Evolutionary conservation across 2,888 invertebrate species (phyloP).

Genomic region (Cheilosia vernalis): DNA sequence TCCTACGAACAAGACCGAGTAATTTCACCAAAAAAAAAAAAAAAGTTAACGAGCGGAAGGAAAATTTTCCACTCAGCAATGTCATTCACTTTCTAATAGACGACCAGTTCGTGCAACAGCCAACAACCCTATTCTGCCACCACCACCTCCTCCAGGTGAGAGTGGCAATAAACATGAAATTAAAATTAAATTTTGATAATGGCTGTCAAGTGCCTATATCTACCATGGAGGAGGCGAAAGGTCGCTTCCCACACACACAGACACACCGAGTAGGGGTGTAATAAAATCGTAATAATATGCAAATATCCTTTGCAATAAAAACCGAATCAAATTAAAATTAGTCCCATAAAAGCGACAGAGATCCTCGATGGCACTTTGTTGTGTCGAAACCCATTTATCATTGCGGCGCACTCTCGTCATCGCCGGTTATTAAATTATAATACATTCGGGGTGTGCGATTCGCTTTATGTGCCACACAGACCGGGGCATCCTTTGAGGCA

Average conservation of each 20-base stretch:
- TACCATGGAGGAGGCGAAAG: slow-evolving; percentile 46
- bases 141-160: slow-evolving; percentile 54
- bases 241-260: slow-evolving; percentile 66
- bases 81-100: slow-evolving; percentile 37
- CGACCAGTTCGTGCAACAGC: background rate
- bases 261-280: slow-evolving; percentile 43
- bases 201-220: background rate
- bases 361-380: slow-evolving; percentile 63
- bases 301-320: slow-evolving; percentile 76
- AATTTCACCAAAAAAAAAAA: slow-evolving; percentile 49
- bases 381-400: slow-evolving; percentile 70
- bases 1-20: slow-evolving; percentile 18
- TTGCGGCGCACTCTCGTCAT: slow-evolving; percentile 58
- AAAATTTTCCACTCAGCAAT: slow-evolving; percentile 35
- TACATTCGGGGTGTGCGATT: slow-evolving; percentile 60
- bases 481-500: slow-evolving; percentile 49
- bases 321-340: slow-evolving; percentile 77
- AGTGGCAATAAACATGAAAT: slow-evolving; percentile 68
- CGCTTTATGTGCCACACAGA: slow-evolving; percentile 16
- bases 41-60: slow-evolving; percentile 44
- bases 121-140: slow-evolving; percentile 26
- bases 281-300: slow-evolving; percentile 74
- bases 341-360: slow-evolving; percentile 72
- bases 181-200: slow-evolving; percentile 73
- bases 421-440: slow-evolving; percentile 71